Conservation (phyloP, 2,113 vertebrate species). For the Nothobranchius kuhntae region DNA sequence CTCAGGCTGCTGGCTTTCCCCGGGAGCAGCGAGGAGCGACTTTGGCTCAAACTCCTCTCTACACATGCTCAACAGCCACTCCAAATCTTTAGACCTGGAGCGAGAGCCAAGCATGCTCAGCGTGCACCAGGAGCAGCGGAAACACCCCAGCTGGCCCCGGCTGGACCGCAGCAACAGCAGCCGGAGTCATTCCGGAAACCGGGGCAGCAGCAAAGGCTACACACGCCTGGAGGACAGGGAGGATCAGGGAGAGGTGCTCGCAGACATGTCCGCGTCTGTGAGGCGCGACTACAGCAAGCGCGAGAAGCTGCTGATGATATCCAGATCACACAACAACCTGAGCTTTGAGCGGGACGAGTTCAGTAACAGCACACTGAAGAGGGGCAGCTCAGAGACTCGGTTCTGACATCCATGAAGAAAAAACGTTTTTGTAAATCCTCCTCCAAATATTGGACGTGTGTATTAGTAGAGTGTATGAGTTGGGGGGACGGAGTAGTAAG, state of each 20-base stretch:
- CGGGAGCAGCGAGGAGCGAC: slow-evolving; percentile 88
- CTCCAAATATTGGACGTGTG: slow-evolving; percentile 11
- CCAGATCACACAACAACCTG: slow-evolving; percentile 96
- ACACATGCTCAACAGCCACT: slow-evolving; percentile 91
- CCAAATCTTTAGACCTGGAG: slow-evolving; percentile 96
- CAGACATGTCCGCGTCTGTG: slow-evolving; percentile 74
- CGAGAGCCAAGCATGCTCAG: slow-evolving; percentile 84
- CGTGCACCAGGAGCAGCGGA: slow-evolving; percentile 91
- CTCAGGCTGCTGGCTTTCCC: slow-evolving; percentile 89
- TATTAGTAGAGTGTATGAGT: not conserved
- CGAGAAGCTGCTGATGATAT: slow-evolving; percentile 99
- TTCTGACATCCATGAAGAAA: slow-evolving; percentile 78
- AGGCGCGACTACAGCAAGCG: slow-evolving; percentile 94
- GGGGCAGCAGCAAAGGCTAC: slow-evolving; percentile 94
- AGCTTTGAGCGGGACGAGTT: slow-evolving; percentile 97
- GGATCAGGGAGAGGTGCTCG: slow-evolving; percentile 87
- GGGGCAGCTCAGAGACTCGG: slow-evolving; percentile 93
- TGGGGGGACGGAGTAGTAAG: too few species aligned
- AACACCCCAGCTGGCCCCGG: slow-evolving; percentile 97
- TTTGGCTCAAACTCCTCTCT: slow-evolving; percentile 95
- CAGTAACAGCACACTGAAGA: slow-evolving; percentile 90
- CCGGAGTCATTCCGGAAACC: slow-evolving; percentile 56
- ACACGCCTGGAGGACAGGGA: slow-evolving; percentile 93
- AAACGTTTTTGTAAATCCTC: slow-evolving; percentile 18
- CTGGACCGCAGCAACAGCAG: slow-evolving; percentile 89